These are phyloP conservation scores for Macrostomum lignano DNA, from an alignment of 1,140 invertebrate species.

Conservation along the genomic window DNA sequence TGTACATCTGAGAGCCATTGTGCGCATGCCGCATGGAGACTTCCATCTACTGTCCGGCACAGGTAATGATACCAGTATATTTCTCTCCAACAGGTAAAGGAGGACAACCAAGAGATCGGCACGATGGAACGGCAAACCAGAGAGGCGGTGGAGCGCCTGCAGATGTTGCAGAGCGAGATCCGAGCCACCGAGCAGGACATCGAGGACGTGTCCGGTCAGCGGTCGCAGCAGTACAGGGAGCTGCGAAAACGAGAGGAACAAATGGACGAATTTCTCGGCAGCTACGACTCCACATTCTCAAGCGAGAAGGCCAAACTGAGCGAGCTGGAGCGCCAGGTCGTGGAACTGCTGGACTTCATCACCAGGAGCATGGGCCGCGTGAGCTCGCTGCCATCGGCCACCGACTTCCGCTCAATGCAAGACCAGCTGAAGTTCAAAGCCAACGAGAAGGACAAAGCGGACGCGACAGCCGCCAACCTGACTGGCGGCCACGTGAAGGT, in stretches of 20 bases:
- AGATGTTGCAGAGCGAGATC: not conserved
- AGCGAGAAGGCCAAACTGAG: conserved; percentile 17
- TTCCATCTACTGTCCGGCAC: no score
- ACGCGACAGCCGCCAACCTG: conserved; percentile 30
- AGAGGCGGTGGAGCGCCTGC: not conserved
- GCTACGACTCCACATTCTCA: not conserved
- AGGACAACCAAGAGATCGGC: conserved; percentile 47
- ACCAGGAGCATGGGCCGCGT: conserved; percentile 29
- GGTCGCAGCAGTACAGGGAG: conserved; percentile 46
- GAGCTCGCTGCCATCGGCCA: conserved; percentile 26
- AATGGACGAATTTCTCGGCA: conserved; percentile 33
- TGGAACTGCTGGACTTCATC: conserved; percentile 28
- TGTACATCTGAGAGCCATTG: no score
- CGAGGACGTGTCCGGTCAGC: conserved; percentile 28
- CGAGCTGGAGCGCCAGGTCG: conserved; percentile 28
- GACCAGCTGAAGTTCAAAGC: conserved; percentile 34
- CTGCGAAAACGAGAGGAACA: conserved; percentile 47
- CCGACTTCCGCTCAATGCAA: conserved; percentile 29
- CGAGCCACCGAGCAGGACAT: not conserved
- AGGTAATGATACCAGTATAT: conserved; percentile 9
- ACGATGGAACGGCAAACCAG: conserved; percentile 38
- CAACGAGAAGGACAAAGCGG: conserved; percentile 32
- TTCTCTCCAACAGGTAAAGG: no score
- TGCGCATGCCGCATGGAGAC: no score
- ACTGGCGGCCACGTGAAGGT: conserved; percentile 30